These are phyloP conservation scores for Drosophila merina DNA, from an alignment of 2,888 invertebrate genomes.

Conservation along the genomic window DNA sequence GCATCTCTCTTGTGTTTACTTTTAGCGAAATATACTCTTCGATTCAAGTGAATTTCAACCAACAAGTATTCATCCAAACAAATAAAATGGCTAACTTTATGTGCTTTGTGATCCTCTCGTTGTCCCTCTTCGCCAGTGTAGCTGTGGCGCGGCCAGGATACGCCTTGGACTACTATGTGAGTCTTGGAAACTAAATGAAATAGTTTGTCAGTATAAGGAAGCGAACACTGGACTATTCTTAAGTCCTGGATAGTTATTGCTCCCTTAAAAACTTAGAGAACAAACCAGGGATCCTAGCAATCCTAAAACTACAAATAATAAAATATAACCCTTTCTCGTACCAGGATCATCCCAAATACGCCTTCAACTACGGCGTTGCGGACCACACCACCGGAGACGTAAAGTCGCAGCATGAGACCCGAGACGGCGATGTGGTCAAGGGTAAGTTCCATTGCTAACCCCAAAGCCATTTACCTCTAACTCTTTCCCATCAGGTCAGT, in stretches of 20 bases:
- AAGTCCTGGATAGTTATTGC: no score
- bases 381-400: conserved; percentile 86
- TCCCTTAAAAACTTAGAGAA: no score
- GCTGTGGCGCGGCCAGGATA: conserved; percentile 84
- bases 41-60: conserved; percentile 23
- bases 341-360: conserved; percentile 86
- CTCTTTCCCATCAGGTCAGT: conserved; percentile 80
- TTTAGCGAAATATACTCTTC: conserved; percentile 50
- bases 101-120: conserved; percentile 75
- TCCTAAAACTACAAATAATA: background rate
- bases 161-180: conserved; percentile 87
- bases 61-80: conserved; percentile 22
- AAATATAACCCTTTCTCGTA: background rate
- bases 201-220: no score
- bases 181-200: conserved; percentile 64
- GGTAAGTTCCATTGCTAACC: conserved; percentile 80
- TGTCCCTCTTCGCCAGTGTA: conserved; percentile 78
- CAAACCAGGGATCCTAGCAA: no score
- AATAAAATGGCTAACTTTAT: conserved; percentile 78
- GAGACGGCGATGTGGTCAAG: conserved; percentile 88
- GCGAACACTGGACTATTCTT: no score
- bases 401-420: conserved; percentile 87
- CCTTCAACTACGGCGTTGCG: conserved; percentile 87
- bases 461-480: background rate
- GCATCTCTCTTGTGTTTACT: conserved; percentile 47